A percentile compares a stretch with the other conserved stretches of the same genome.
These are phyloP conservation scores for Malurus leucopterus DNA, from an alignment of 2,797 vertebrate species.

Conservation along the genomic window DNA sequence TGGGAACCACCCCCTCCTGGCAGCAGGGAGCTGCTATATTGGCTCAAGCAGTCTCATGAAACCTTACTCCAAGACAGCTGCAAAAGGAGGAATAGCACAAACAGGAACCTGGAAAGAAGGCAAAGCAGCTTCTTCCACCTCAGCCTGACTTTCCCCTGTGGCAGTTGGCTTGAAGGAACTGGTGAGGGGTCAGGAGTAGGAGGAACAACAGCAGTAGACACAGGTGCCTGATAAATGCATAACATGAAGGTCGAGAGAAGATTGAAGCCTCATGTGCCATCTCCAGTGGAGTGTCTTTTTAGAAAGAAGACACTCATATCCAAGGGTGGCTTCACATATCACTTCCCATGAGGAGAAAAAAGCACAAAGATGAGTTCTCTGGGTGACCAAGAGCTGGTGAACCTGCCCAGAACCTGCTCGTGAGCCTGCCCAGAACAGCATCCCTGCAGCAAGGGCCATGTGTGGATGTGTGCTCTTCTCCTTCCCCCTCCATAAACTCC, in stretches of 20 bases:
- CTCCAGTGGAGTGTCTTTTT: not conserved
- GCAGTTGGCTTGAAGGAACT: not conserved
- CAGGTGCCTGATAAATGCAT: not conserved
- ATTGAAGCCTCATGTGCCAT: accelerated
- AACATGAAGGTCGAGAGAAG: not conserved
- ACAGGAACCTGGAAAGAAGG: not conserved
- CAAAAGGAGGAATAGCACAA: not conserved
- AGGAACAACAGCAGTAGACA: not conserved
- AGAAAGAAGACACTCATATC: not conserved
- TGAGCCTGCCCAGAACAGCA: not conserved
- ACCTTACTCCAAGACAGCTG: slow-evolving; percentile 34
- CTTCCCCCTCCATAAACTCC: not conserved
- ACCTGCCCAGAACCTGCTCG: not conserved
- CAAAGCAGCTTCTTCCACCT: not conserved
- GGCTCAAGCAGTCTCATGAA: not conserved
- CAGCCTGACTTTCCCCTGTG: not conserved
- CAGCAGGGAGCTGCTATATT: not conserved
- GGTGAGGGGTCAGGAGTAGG: not conserved
- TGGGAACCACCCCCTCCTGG: not conserved
- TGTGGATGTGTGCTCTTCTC: not conserved
- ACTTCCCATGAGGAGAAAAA: not conserved
- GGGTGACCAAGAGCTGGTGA: accelerated
- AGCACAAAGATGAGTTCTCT: not conserved
- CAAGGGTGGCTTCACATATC: not conserved
- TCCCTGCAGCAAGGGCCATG: not conserved